Evolutionary conservation across 2,888 invertebrate species (phyloP).

Genomic region (Plusia festucae): DNA sequence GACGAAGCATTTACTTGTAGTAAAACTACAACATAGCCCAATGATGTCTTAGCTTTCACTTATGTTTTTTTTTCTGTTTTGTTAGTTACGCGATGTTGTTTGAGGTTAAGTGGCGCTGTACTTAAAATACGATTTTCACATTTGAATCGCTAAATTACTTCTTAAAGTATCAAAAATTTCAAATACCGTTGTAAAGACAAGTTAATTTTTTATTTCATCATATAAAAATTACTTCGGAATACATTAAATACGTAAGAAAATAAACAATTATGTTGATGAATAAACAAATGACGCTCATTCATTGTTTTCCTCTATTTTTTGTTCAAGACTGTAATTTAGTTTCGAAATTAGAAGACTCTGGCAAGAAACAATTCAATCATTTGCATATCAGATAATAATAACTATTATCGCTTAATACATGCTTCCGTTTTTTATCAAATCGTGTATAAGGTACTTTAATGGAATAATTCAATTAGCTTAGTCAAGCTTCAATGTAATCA

Average conservation of each 20-base stretch:
- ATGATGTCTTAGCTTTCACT: background rate
- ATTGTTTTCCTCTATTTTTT: background rate
- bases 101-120: constrained; percentile 2
- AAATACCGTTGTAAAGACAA: background rate
- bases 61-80: constrained; percentile 1
- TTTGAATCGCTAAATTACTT: background rate
- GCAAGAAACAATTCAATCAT: constrained; percentile 10
- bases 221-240: no score
- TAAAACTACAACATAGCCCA: background rate
- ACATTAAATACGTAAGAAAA: no score
- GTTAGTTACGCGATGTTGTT: background rate
- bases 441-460: background rate
- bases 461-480: constrained; percentile 9
- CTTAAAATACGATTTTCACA: background rate
- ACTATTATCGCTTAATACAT: background rate
- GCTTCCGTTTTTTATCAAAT: background rate
- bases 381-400: constrained; percentile 15
- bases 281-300: background rate
- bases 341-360: background rate
- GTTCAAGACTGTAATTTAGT: background rate
- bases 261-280: no score
- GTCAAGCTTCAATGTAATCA: background rate
- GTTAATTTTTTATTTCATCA: background rate
- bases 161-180: constrained; percentile 1
- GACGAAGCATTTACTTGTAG: background rate